Base-by-base conservation (phyloP, 2,113 vertebrate genomes). In the Solea solea region DNA sequence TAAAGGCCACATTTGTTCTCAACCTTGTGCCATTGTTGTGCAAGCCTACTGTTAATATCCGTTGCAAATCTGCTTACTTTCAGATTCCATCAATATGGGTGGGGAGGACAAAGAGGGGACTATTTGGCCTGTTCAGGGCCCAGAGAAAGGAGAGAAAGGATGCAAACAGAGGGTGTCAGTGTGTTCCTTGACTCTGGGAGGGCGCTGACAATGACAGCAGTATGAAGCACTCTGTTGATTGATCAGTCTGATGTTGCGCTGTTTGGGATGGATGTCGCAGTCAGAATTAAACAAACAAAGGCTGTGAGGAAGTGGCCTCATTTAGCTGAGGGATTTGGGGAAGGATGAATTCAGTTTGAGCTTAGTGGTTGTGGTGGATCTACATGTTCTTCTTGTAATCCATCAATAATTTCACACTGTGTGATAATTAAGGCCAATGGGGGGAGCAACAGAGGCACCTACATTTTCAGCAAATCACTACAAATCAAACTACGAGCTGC, bases 41-140 rank as follows among this genome's bases (percentile, higher is more conserved):
- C 25, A 62, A 49, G 75, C 83, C 86, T 87, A 86, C 90, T 88
- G 82, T 89, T 91, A 88, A 90, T 89, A 89, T 91, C 86, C 85
- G 74, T 87, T 82, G 72, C 80, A 90, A 93, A 91, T 93, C 90
- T 91, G 91, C 92, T 93, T 93, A 93, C 91, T 92, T 93, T 92
- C 88, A 91, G 86, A 92, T 93, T 92, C 91, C 87, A 84, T 87
- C 88, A 86, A 83, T 84, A 82, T 72, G 57, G 85, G 81, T 13
- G 76, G 83, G 78, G 75, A 39, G 16, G 57, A 91, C 91, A 93
- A 92, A 90, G 89, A 72, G 71, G 34, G 42, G 70, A 75, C 89
- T 92, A 80, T 92, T 70, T 63, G 75, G 49, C 39, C 77, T 15
- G 69, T 76, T 66, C 54, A 57, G 76, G 75, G 69, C 72, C 80